These are phyloP conservation scores for Mormoops blainvillei DNA, from an alignment of 2,113 vertebrate species.

Conservation along the genomic window DNA sequence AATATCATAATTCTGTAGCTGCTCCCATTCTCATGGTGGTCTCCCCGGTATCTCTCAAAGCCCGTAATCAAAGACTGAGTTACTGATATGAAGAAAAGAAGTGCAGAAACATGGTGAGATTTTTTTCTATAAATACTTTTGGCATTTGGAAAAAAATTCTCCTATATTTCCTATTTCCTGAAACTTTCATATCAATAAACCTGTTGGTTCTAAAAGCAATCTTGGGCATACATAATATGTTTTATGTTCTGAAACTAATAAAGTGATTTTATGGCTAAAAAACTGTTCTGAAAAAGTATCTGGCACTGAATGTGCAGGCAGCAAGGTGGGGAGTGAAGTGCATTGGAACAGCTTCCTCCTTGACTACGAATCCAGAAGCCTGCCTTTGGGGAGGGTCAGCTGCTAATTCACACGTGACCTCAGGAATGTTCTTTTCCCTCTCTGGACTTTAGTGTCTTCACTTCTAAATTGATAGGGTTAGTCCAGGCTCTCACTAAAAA, in stretches of 20 bases:
- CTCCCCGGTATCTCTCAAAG: not conserved
- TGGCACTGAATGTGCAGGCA: not conserved
- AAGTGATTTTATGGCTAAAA: conserved; percentile 4
- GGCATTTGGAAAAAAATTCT: not conserved
- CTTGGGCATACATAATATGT: not conserved
- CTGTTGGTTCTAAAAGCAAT: not conserved
- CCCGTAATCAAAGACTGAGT: not conserved
- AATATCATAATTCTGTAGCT: not conserved
- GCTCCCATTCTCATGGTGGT: not conserved
- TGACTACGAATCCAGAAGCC: not conserved
- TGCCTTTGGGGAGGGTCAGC: not conserved
- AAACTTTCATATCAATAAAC: conserved; percentile 1
- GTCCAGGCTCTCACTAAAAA: not conserved
- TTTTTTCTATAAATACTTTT: conserved; percentile 18
- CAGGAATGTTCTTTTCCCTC: not conserved
- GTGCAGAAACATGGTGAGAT: not conserved
- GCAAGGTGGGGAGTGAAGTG: not conserved
- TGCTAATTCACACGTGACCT: not conserved
- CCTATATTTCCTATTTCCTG: not conserved
- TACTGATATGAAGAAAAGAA: not conserved
- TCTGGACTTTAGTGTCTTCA: not conserved
- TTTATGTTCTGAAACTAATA: conserved; percentile 13
- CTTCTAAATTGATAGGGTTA: not conserved
- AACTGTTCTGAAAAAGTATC: not conserved
- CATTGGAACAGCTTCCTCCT: not conserved